Percentiles rank a stretch among this genome's conserved stretches.
These are phyloP conservation scores for Drosophila leontia DNA, from an alignment of 1,140 invertebrate genomes.

Conservation along the genomic window DNA sequence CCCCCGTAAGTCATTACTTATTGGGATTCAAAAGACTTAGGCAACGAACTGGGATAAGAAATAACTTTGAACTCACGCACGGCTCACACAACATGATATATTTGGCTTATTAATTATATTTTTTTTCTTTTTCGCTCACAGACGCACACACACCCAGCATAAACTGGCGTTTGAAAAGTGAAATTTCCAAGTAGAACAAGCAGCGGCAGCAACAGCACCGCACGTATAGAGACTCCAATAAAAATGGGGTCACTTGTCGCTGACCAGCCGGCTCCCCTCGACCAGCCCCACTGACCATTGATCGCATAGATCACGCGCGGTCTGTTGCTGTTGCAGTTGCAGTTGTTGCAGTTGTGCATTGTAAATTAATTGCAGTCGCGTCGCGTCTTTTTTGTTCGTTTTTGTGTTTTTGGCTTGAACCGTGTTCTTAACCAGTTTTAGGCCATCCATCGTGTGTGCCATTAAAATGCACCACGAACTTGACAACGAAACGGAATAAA, in stretches of 20 bases:
- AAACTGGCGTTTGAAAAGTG: conserved; percentile 72
- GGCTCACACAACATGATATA: conserved; percentile 37
- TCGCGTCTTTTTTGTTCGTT: conserved; percentile 44
- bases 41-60: conserved; percentile 56
- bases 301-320: conserved; percentile 71
- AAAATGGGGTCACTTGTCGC: conserved; percentile 77
- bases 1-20: conserved; percentile 1
- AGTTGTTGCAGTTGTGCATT: conserved; percentile 58
- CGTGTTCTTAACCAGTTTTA: conserved; percentile 65
- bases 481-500: conserved; percentile 57
- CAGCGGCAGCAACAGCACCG: conserved; percentile 47
- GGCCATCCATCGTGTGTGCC: conserved; percentile 66
- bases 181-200: conserved; percentile 80
- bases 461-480: conserved; percentile 79
- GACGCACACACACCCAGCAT: conserved; percentile 19
- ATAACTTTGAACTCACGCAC: conserved; percentile 40
- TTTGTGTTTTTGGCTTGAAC: conserved; percentile 41
- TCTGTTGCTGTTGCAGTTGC: conserved; percentile 40
- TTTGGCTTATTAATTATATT: conserved; percentile 74
- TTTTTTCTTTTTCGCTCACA: conserved; percentile 40
- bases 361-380: conserved; percentile 81
- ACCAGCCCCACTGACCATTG: conserved; percentile 25
- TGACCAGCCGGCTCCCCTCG: conserved; percentile 50
- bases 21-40: conserved; percentile 51
- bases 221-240: conserved; percentile 73